Evolutionary conservation across 2,888 invertebrate species (phyloP).

Genomic region (Stratiomys singularior): DNA sequence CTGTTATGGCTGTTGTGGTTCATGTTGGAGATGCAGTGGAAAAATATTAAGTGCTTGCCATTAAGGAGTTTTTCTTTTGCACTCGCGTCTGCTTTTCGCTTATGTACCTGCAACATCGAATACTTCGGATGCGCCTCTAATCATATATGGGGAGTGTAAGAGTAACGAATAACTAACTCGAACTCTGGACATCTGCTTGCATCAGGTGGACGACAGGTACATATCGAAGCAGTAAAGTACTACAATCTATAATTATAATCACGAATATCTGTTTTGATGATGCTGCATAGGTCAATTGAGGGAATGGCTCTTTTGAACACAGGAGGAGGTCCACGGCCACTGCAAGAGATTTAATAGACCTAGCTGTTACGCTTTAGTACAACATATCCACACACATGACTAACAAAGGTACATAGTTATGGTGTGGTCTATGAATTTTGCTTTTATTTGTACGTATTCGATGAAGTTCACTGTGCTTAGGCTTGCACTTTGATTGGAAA

Average conservation of each 20-base stretch:
- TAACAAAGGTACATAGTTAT: neutral
- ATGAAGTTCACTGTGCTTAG: too few relatives aligned
- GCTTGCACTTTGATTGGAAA: too few relatives aligned
- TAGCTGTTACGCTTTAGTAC: neutral
- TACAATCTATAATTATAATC: constrained; percentile 52
- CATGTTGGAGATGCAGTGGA: constrained; percentile 33
- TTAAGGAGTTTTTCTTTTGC: constrained; percentile 21
- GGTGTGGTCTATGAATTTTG: neutral
- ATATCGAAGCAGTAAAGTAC: constrained; percentile 51
- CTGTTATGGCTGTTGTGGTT: constrained; percentile 32
- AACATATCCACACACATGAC: neutral
- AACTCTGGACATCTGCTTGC: constrained; percentile 22
- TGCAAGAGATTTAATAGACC: constrained; percentile 10
- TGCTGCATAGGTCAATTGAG: constrained; percentile 39
- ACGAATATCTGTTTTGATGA: constrained; percentile 50
- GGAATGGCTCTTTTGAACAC: constrained; percentile 28
- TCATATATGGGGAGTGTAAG: constrained; percentile 29
- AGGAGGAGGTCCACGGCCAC: constrained; percentile 30
- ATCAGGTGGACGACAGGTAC: constrained; percentile 41
- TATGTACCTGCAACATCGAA: too few relatives aligned
- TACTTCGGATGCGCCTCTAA: constrained; percentile 29
- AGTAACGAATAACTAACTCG: constrained; percentile 28
- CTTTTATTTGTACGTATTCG: too few relatives aligned
- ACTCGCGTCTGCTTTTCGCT: neutral
- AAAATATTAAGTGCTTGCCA: constrained; percentile 32